Evolutionary conservation across 2,888 invertebrate genomes (phyloP).

Genomic region (Athalia rosae): DNA sequence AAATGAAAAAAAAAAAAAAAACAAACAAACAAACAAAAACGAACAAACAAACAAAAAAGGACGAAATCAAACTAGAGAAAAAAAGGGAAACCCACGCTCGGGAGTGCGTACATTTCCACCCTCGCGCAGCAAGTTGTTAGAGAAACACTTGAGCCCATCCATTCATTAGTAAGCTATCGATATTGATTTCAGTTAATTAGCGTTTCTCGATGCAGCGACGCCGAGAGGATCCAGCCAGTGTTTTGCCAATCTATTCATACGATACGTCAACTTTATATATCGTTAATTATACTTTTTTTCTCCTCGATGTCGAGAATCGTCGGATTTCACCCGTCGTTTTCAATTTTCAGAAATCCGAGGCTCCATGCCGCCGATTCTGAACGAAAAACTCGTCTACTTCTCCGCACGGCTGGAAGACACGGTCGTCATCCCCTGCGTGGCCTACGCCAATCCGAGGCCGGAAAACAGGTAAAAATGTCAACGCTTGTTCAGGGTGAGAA

Average conservation of each 20-base stretch:
- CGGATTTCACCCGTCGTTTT: conserved; percentile 13
- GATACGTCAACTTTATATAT: background rate
- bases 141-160: conserved; percentile 7
- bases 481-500: too few relatives aligned
- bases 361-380: conserved; percentile 77
- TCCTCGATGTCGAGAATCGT: background rate
- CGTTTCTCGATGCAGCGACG: background rate
- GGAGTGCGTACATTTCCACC: background rate
- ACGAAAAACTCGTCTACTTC: conserved; percentile 75
- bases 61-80: too few relatives aligned
- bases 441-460: conserved; percentile 79
- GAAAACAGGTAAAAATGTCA: conserved; percentile 74
- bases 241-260: conserved; percentile 5
- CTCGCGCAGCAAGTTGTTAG: background rate
- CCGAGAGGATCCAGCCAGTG: background rate
- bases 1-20: background rate
- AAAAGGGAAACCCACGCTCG: too few relatives aligned
- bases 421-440: conserved; percentile 79
- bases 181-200: conserved; percentile 38
- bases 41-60: too few relatives aligned
- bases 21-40: too few relatives aligned
- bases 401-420: conserved; percentile 75
- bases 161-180: conserved; percentile 20
- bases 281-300: background rate
- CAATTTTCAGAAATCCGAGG: conserved; percentile 75